A percentile compares a stretch with the other conserved stretches of the same genome.
These are phyloP conservation scores for Apamea sordens DNA, from an alignment of 2,888 invertebrate species.

Conservation along the genomic window DNA sequence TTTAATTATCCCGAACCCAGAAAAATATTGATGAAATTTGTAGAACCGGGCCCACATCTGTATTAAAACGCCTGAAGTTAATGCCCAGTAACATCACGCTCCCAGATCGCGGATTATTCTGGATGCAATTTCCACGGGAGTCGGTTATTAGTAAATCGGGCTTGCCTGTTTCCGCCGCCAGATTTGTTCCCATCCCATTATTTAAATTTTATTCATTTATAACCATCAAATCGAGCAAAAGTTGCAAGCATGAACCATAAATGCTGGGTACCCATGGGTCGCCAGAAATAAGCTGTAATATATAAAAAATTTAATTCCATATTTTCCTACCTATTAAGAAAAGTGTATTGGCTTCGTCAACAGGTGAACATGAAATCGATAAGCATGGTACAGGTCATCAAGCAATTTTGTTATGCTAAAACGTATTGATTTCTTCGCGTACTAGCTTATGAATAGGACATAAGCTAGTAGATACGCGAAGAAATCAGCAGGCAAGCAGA, in stretches of 20 bases:
- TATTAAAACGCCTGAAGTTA: slow-evolving; percentile 15
- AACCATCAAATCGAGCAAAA: background rate
- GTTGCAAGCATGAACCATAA: background rate
- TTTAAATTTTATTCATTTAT: background rate
- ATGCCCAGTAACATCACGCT: background rate
- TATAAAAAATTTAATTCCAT: background rate
- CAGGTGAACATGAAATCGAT: slow-evolving; percentile 14
- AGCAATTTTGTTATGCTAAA: slow-evolving; percentile 30
- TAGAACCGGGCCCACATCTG: background rate
- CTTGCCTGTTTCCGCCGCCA: background rate
- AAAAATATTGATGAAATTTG: slow-evolving; percentile 26
- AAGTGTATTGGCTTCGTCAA: slow-evolving; percentile 20
- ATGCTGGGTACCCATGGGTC: background rate
- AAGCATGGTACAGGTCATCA: slow-evolving; percentile 14
- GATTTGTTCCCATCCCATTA: slow-evolving; percentile 11
- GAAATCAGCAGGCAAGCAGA: too few species aligned
- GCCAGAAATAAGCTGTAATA: background rate
- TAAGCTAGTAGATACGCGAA: too few species aligned
- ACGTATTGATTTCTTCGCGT: slow-evolving; percentile 14
- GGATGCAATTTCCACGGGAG: slow-evolving; percentile 7
- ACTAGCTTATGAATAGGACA: background rate
- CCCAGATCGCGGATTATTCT: slow-evolving; percentile 8
- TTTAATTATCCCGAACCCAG: slow-evolving; percentile 24
- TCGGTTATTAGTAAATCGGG: slow-evolving; percentile 5
- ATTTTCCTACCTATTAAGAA: background rate